Conservation (phyloP, 2,888 invertebrate species). For the Thera obeliscata region DNA sequence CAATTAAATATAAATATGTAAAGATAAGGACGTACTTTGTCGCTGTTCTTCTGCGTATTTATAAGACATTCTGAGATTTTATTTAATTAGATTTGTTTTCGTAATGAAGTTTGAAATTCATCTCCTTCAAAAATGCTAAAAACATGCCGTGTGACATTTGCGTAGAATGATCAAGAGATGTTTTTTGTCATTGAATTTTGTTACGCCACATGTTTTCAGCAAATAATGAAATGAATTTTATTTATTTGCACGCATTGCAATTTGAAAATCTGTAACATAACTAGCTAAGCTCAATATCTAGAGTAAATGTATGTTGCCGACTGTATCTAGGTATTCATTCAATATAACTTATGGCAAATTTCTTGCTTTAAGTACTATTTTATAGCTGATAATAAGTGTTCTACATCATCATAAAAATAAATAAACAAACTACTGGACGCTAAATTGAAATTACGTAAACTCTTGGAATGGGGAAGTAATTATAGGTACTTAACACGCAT, state of each 20-base stretch:
- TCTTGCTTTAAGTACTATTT: conserved; percentile 12
- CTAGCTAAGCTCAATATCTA: too few species aligned
- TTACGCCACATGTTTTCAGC: too few species aligned
- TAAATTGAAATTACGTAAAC: conserved; percentile 13
- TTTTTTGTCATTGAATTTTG: too few species aligned
- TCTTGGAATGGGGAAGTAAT: conserved; percentile 11
- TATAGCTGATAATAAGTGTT: conserved; percentile 4
- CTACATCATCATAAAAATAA: not conserved
- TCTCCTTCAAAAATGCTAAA: too few species aligned
- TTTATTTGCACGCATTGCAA: too few species aligned
- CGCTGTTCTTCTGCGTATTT: not conserved
- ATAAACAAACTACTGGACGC: not conserved
- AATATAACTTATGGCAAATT: conserved; percentile 16
- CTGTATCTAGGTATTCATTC: conserved; percentile 1
- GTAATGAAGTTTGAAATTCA: too few species aligned
- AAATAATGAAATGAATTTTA: too few species aligned
- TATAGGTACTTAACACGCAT: not conserved
- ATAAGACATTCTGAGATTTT: too few species aligned
- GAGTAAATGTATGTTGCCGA: not conserved
- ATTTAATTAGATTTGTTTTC: too few species aligned
- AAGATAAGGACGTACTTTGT: not conserved
- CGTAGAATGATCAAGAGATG: too few species aligned
- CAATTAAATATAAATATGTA: not conserved
- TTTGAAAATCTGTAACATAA: too few species aligned
- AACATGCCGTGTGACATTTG: too few species aligned